Conservation (phyloP, 2,888 invertebrate species). For the Cryptus viduatorius region DNA sequence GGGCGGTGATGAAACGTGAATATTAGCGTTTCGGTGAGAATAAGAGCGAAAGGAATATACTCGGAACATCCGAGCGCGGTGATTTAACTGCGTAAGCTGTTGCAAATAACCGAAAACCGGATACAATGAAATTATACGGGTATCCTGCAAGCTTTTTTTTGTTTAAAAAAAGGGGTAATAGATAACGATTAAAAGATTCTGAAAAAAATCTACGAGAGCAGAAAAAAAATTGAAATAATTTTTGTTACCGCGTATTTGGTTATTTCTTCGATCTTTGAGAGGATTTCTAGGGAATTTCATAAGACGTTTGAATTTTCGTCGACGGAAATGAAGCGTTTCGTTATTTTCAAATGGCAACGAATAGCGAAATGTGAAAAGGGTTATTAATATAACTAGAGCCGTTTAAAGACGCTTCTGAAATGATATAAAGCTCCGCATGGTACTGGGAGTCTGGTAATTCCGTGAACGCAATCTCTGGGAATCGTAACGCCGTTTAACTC, state of each 20-base stretch:
- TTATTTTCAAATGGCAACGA: not conserved
- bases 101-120: not conserved
- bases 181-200: too few relatives aligned
- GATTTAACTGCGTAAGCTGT: not conserved
- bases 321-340: not conserved
- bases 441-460: slow-evolving; percentile 33
- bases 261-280: not conserved
- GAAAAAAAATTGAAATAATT: not conserved
- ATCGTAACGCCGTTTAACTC: slow-evolving; percentile 28
- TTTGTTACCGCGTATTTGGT: not conserved
- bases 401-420: slow-evolving; percentile 32
- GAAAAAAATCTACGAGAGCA: not conserved
- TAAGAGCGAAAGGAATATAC: slow-evolving; percentile 9
- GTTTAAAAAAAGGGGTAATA: not conserved
- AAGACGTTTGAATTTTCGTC: not conserved
- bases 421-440: slow-evolving; percentile 30
- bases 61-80: not conserved
- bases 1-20: slow-evolving; percentile 41
- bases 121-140: slow-evolving; percentile 6
- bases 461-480: slow-evolving; percentile 47
- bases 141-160: not conserved
- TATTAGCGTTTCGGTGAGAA: slow-evolving; percentile 42
- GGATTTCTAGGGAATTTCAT: not conserved
- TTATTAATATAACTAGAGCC: slow-evolving; percentile 5
- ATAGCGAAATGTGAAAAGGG: slow-evolving; percentile 23